Percentiles rank a stretch among this genome's conserved stretches.
Conservation (phyloP, 1,140 invertebrate species). For the Whitmania pigra region DNA sequence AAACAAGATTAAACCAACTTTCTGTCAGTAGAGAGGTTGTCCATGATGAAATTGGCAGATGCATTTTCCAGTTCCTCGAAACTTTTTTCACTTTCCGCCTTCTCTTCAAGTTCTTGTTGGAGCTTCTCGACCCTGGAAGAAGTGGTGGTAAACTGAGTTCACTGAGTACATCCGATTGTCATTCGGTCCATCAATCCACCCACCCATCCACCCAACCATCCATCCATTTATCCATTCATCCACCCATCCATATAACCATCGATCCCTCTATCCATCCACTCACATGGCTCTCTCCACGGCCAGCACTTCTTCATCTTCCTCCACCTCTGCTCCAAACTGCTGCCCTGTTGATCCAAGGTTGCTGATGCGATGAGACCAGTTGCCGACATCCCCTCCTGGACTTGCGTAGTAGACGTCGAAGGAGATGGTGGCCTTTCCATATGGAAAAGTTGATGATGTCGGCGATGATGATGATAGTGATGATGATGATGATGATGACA, state of each 20-base stretch:
- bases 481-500: not conserved
- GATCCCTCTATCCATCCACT: not conserved
- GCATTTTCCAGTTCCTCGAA: not conserved
- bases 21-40: not conserved
- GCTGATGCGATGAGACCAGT: slow-evolving; percentile 26
- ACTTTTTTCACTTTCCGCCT: not conserved
- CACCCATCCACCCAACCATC: no score
- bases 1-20: not conserved
- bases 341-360: not conserved
- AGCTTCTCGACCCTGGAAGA: not conserved
- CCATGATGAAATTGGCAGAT: not conserved
- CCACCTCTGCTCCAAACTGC: not conserved
- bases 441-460: slow-evolving; percentile 24
- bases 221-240: not conserved
- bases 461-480: not conserved
- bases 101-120: not conserved
- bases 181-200: no score
- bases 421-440: slow-evolving; percentile 48
- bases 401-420: slow-evolving; percentile 53
- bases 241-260: not conserved
- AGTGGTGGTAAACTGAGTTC: not conserved
- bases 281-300: slow-evolving; percentile 7
- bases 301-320: not conserved
- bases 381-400: slow-evolving; percentile 45
- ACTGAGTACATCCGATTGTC: not conserved